phyloP scores from a whole-genome alignment of 1,140 invertebrate species.

The Apolygus lucorum region DNA sequence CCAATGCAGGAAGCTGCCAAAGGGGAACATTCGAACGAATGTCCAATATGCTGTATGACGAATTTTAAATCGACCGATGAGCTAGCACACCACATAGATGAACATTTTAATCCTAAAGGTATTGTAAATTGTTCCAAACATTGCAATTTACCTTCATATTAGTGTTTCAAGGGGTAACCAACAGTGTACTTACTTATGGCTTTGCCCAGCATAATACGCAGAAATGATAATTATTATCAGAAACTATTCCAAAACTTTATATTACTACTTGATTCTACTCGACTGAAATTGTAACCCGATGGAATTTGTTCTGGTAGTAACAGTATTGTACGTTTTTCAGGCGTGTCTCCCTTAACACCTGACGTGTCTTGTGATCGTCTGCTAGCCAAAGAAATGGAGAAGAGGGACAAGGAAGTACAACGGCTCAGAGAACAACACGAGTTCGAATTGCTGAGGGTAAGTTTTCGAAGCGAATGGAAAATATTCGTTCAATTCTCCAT shows the following conservation, averaged over 20 bases:
- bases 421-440: slow-evolving; percentile 64
- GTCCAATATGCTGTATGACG: slow-evolving; percentile 47
- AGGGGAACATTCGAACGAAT: slow-evolving; percentile 36
- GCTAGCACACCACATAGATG: slow-evolving; percentile 57
- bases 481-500: too few species aligned
- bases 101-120: slow-evolving; percentile 51
- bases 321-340: too few species aligned
- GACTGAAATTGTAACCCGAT: too few species aligned
- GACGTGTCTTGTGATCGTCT: slow-evolving; percentile 47
- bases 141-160: too few species aligned
- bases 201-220: too few species aligned
- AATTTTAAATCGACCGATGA: slow-evolving; percentile 46
- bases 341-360: slow-evolving; percentile 43
- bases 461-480: slow-evolving; percentile 7
- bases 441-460: slow-evolving; percentile 64
- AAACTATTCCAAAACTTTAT: too few species aligned
- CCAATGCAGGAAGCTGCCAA: slow-evolving; percentile 25
- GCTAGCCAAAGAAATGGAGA: slow-evolving; percentile 52
- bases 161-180: too few species aligned
- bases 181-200: too few species aligned
- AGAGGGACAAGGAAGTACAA: slow-evolving; percentile 58
- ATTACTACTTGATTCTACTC: too few species aligned
- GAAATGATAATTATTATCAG: too few species aligned
- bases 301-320: too few species aligned
- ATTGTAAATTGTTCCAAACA: too few species aligned